Conservation (phyloP, 2,888 invertebrate species). For the Erebia ligea region DNA sequence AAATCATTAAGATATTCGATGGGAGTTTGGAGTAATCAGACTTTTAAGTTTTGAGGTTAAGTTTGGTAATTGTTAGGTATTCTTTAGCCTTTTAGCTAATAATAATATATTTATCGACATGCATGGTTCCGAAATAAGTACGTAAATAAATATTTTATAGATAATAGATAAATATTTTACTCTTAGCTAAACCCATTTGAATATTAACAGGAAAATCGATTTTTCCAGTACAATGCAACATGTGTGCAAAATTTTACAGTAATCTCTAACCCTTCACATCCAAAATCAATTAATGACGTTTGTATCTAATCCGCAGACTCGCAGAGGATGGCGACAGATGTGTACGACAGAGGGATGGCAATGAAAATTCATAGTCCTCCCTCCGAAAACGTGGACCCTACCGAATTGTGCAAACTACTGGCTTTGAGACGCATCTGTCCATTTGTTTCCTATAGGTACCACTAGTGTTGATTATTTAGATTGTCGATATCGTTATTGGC, state of each 20-base stretch:
- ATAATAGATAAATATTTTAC: no score
- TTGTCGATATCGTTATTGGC: constrained; percentile 38
- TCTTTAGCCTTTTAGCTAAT: no score
- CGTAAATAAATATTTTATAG: no score
- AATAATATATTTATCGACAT: no score
- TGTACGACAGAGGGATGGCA: constrained; percentile 72
- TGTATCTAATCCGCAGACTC: constrained; percentile 75
- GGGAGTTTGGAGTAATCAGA: no score
- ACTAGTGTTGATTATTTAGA: constrained; percentile 42
- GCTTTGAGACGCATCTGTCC: constrained; percentile 76
- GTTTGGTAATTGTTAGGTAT: no score
- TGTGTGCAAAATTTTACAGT: constrained; percentile 56
- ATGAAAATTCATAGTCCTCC: constrained; percentile 70
- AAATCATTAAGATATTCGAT: no score
- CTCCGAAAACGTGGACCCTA: constrained; percentile 63
- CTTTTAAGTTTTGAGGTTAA: no score
- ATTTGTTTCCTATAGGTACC: constrained; percentile 52
- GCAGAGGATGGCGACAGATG: constrained; percentile 74
- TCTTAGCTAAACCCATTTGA: no score
- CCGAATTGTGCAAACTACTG: constrained; percentile 77
- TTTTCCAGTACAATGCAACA: constrained; percentile 45
- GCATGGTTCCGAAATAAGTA: no score
- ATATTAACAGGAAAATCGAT: constrained; percentile 16
- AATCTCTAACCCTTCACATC: constrained; percentile 67
- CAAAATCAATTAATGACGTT: constrained; percentile 77